These are phyloP conservation scores for Petrolisthes cinctipes DNA, from an alignment of 2,888 invertebrate genomes.

Conservation along the genomic window DNA sequence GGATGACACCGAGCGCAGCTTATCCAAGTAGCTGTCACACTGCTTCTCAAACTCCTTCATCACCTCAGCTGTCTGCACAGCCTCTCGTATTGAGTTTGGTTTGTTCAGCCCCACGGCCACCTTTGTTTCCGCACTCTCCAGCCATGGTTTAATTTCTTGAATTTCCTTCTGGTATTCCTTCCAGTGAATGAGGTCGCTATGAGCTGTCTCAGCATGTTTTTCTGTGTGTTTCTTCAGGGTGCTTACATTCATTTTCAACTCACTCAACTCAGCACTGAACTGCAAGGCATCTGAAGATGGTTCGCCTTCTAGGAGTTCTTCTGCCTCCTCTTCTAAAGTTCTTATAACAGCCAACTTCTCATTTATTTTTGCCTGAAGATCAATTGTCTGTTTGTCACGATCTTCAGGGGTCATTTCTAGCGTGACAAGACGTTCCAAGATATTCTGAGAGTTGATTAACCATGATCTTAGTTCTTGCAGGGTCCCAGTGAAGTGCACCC, in stretches of 20 bases:
- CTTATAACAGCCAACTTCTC: slow-evolving; percentile 82
- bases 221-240: slow-evolving; percentile 82
- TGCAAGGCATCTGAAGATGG: slow-evolving; percentile 77
- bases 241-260: slow-evolving; percentile 82
- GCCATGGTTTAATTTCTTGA: slow-evolving; percentile 82
- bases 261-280: slow-evolving; percentile 80
- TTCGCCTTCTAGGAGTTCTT: slow-evolving; percentile 63
- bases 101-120: slow-evolving; percentile 80
- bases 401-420: slow-evolving; percentile 87
- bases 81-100: slow-evolving; percentile 84
- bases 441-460: slow-evolving; percentile 83
- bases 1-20: slow-evolving; percentile 80
- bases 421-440: slow-evolving; percentile 81
- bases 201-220: slow-evolving; percentile 77
- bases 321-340: slow-evolving; percentile 75
- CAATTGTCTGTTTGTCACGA: slow-evolving; percentile 81
- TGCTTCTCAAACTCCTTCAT: slow-evolving; percentile 80
- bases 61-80: slow-evolving; percentile 72
- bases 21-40: slow-evolving; percentile 81
- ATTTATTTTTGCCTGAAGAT: slow-evolving; percentile 80
- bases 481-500: slow-evolving; percentile 83
- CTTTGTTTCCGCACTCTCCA: slow-evolving; percentile 88
- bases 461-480: slow-evolving; percentile 83
- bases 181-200: slow-evolving; percentile 86
- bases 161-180: slow-evolving; percentile 82